Evolutionary conservation across 2,797 vertebrate genomes (phyloP), one percentile per base, ranked within the genome.

Genomic region (Peromyscus attwateri): DNA sequence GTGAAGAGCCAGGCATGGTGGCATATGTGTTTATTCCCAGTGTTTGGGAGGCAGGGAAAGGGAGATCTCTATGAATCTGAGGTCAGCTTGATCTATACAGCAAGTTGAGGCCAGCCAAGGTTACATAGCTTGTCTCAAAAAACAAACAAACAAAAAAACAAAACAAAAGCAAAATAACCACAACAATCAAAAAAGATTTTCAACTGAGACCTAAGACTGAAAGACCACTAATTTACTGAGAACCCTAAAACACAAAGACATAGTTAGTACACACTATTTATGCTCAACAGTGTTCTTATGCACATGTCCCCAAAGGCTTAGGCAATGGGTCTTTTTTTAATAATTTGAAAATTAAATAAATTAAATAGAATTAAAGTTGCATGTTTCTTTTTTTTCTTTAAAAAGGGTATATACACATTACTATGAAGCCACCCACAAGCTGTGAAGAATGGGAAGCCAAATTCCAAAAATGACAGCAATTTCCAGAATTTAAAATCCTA

Each of bases 311-410:
- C 83, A 96, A 92, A 97, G 89, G 83, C 91, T 93, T 82, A 97
- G 23, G 87, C 85, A 95, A 66, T 89, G 87, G 89, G 31, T 14
- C 85, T 91, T 94, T 90, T 87, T 27, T 23, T 91, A 94, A 92
- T 92, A 95, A 96, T 95, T 96, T 89, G 64, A 95, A 95, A 77
- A 97, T 80, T 97, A 96, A 96, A 97, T 97, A 97, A 85, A 93
- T 84, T 89, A 91, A 76, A 80, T 92, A 75, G 91, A 97, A 97
- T 95, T 91, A 92, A 97, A 97, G 14, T 95, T 95, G 95, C 52
- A 89, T 97, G 96, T 95, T 94, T 31, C 52, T 66, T 73, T 87
- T 77, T 76, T 76, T 57, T 89, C 81, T 88, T 79, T 34, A 29
- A 40, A 66, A 6, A 5, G 8, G 8, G 12, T 52, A 17, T 17